phyloP scores from a whole-genome alignment of 2,888 invertebrate genomes.

The Baronia brevicornis region DNA sequence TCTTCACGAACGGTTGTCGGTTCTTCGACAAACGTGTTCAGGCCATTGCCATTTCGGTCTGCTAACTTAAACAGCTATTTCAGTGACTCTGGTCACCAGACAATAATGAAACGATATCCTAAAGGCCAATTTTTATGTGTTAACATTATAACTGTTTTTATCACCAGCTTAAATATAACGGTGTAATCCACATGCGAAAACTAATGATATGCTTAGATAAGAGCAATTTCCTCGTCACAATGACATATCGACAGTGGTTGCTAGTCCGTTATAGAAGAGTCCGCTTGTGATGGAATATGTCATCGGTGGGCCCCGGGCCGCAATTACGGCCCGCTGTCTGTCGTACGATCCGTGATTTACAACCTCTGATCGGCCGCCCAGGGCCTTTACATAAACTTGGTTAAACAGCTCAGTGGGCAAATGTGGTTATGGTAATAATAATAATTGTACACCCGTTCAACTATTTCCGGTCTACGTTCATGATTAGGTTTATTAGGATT shows the following conservation, averaged over 20 bases:
- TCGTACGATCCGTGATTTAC: constrained; percentile 52
- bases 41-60: no score
- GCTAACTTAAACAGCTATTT: no score
- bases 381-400: constrained; percentile 45
- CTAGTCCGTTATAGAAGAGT: constrained; percentile 35
- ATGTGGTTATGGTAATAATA: constrained; percentile 25
- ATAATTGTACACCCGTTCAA: constrained; percentile 20
- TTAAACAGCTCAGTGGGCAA: constrained; percentile 34
- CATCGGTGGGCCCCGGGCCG: constrained; percentile 50
- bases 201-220: constrained; percentile 47
- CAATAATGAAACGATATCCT: no score
- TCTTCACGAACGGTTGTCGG: no score
- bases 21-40: no score
- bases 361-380: constrained; percentile 45
- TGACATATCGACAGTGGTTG: constrained; percentile 54
- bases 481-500: not conserved
- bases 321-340: constrained; percentile 50
- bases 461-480: constrained; percentile 9
- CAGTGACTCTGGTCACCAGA: no score
- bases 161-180: no score
- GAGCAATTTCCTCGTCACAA: constrained; percentile 62
- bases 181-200: constrained; percentile 53
- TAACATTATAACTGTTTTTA: no score
- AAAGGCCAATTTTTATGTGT: no score
- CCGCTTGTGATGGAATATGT: constrained; percentile 64